Percentiles rank a stretch among this genome's conserved stretches.
phyloP scores from a whole-genome alignment of 2,888 invertebrate genomes.

The Apamea epomidion region DNA sequence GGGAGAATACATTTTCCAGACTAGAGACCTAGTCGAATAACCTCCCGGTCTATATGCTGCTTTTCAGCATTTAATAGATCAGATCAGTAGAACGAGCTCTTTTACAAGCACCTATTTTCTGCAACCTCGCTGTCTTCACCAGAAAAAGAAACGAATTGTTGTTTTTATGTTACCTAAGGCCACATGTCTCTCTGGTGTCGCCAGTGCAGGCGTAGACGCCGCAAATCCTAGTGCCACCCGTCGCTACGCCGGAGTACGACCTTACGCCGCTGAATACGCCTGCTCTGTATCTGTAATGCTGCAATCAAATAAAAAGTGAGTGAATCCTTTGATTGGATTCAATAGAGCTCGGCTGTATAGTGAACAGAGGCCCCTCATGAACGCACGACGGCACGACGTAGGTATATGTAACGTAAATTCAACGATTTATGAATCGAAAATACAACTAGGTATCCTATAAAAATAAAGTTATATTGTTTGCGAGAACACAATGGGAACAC shows the following conservation, averaged over 20 bases:
- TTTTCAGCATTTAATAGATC: background rate
- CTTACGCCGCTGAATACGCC: constrained; percentile 89
- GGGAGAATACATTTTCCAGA: background rate
- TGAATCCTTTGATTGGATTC: background rate
- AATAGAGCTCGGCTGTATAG: background rate
- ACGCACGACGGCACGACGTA: background rate
- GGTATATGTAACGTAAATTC: background rate
- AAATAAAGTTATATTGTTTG: no score
- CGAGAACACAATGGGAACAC: no score
- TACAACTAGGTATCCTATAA: background rate
- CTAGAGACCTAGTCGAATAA: no score
- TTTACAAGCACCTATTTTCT: background rate
- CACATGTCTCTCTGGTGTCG: constrained; percentile 84
- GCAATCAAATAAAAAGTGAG: constrained; percentile 51
- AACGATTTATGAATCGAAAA: background rate
- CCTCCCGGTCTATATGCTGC: no score
- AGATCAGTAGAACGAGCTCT: background rate
- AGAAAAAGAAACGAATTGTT: background rate
- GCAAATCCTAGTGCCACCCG: constrained; percentile 88
- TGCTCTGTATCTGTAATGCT: constrained; percentile 88
- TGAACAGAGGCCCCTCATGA: background rate
- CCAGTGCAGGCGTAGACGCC: constrained; percentile 88
- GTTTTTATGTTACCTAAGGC: constrained; percentile 74
- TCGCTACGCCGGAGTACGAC: constrained; percentile 83
- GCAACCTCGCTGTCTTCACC: background rate